Percentiles rank a stretch among this genome's conserved stretches.
These are phyloP conservation scores for Falco berigora DNA, from an alignment of 2,797 vertebrate species.

Conservation along the genomic window DNA sequence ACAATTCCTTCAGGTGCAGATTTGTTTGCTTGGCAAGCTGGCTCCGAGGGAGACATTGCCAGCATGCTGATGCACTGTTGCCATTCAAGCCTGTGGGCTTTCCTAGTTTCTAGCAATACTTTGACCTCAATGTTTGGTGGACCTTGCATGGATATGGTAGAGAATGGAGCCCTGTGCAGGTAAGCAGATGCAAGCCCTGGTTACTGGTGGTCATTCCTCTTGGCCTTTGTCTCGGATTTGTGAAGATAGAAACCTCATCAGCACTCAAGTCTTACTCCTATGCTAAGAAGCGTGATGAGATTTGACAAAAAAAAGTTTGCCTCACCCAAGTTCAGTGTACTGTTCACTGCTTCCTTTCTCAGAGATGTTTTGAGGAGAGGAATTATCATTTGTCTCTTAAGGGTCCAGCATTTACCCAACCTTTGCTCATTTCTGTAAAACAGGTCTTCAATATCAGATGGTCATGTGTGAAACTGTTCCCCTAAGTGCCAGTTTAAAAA, in stretches of 20 bases:
- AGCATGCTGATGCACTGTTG: neutral
- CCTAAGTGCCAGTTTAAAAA: neutral
- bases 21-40: neutral
- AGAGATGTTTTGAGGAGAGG: neutral
- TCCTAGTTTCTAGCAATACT: neutral
- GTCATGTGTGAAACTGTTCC: neutral
- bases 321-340: neutral
- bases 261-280: neutral
- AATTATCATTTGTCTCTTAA: neutral
- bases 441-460: neutral
- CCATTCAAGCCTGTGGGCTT: neutral
- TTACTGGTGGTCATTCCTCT: neutral
- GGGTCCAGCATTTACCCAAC: neutral
- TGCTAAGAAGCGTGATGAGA: neutral
- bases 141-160: neutral
- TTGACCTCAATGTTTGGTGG: neutral
- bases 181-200: neutral
- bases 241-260: neutral
- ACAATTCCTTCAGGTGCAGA: neutral
- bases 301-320: neutral
- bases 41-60: neutral
- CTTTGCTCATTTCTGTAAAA: neutral
- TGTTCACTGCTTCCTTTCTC: neutral
- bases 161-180: neutral
- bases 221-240: neutral